Evolutionary conservation across 2,888 invertebrate genomes (phyloP), one percentile per base, ranked within the genome.

Genomic region (Lasioglossum calceatum): DNA sequence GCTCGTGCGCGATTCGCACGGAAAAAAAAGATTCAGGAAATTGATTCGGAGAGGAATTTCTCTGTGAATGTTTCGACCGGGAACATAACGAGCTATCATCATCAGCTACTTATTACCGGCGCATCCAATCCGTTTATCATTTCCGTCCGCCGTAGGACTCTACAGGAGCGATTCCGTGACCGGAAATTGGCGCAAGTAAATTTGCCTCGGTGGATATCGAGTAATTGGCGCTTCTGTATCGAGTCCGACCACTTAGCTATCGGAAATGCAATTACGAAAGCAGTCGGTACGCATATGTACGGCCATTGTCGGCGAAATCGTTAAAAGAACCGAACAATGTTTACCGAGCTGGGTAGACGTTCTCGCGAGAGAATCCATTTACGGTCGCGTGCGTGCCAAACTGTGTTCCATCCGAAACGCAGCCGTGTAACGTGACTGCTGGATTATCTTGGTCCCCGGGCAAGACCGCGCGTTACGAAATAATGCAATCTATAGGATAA

Each of bases 401-500:
- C 81, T 44, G 73, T 64, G 73, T 77, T 83, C 67, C 44, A 61
- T 78, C 27, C 16, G 77, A 36, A 82, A 80, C 61, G 44, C 82
- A 39, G 74, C 27, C 74, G 54, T 73, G 79, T 79, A 88, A 88
- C 83, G 88, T 80, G 85, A 89, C 79, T 84, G 58, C 23, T 70
- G 83, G 80, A 88, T 88, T 83, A 86, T 82, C 80, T 76, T 50
- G 75, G 12, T 78, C 47, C 16, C 42, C 58, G n/a, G 12, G 39
- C 79, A 80, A 39, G 79, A 79, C 86, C 83, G 83, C 74, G 39
- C 75, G 87, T 91, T 90, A 87, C 84, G 89, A 87, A 87, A 89
- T 91, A 90, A 89, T 91, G 82, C 89, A 84, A 75, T 88, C 73
- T 88, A 90, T 78, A 86, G 82, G 89, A 87, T 91, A 77, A 90